phyloP scores from a whole-genome alignment of 2,797 vertebrate genomes.

The Chiroxiphia lanceolata region DNA sequence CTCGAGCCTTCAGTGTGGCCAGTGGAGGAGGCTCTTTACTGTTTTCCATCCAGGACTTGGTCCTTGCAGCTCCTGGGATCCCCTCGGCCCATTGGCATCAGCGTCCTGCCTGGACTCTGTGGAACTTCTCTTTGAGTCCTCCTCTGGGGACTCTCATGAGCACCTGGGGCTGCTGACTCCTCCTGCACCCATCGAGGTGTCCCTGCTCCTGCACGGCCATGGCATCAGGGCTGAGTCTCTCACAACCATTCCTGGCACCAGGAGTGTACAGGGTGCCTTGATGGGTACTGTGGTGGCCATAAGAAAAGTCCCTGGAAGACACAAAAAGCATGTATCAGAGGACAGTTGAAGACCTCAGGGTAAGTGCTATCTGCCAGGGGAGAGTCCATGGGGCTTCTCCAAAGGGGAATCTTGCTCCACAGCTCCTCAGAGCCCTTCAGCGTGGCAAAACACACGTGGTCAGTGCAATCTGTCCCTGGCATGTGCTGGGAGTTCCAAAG shows the following conservation, averaged over 20 bases:
- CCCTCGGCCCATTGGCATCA: accelerated
- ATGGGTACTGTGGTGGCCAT: not conserved
- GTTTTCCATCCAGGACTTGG: not conserved
- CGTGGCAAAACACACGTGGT: accelerated
- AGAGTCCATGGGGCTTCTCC: not conserved
- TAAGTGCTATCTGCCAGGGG: not conserved
- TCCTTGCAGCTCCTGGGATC: not conserved
- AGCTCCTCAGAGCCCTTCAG: not conserved
- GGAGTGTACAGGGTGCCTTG: not conserved
- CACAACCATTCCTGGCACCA: not conserved
- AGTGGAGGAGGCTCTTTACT: not conserved
- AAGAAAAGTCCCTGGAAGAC: not conserved
- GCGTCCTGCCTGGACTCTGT: not conserved
- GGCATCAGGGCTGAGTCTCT: not conserved
- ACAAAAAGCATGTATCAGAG: not conserved
- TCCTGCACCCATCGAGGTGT: accelerated
- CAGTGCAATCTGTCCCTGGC: not conserved
- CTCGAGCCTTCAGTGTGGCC: accelerated
- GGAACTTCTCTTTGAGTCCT: not conserved
- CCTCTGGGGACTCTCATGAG: not conserved
- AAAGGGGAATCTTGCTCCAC: not conserved
- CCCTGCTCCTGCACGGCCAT: not conserved
- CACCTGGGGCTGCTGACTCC: not conserved
- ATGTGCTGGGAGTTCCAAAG: not conserved
- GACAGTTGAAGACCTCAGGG: not conserved